These are phyloP conservation scores for Oscheius onirici DNA, from an alignment of 2,888 invertebrate species.

Conservation along the genomic window DNA sequence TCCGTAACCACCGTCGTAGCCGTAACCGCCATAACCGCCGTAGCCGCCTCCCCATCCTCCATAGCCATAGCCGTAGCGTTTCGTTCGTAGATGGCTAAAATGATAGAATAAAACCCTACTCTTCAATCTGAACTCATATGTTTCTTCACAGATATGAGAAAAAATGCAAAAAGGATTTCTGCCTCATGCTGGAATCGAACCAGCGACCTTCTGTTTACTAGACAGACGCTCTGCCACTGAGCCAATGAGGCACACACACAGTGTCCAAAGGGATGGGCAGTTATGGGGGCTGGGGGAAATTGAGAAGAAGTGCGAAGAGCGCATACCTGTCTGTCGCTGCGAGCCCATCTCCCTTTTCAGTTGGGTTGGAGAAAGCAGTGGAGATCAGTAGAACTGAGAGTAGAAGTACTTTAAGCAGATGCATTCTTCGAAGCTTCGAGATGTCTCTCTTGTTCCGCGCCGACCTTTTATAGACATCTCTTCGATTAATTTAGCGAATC, in stretches of 20 bases:
- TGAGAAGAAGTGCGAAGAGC: background rate
- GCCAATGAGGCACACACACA: background rate
- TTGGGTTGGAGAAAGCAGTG: background rate
- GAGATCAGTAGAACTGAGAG: background rate
- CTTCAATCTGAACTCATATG: too few species aligned
- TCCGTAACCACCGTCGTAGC: too few species aligned
- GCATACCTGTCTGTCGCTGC: background rate
- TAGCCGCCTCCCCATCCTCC: conserved; percentile 1
- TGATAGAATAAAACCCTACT: too few species aligned
- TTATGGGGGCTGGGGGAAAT: too few species aligned
- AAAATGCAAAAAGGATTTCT: conserved; percentile 10
- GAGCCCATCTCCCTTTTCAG: background rate
- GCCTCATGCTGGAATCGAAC: conserved; percentile 67
- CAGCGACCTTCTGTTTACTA: conserved; percentile 68
- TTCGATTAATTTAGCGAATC: conserved; percentile 15
- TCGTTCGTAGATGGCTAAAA: conserved; percentile 7
- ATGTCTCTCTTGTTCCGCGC: background rate
- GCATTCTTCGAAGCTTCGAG: background rate
- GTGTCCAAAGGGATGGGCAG: background rate
- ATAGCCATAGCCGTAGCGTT: conserved; percentile 22
- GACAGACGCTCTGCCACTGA: conserved; percentile 58
- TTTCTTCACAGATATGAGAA: too few species aligned
- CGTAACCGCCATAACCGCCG: conserved; percentile 9
- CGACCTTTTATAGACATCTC: background rate
- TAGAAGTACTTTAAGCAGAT: background rate